Percentiles rank a stretch among this genome's conserved stretches.
phyloP scores from a whole-genome alignment of 2,888 invertebrate species.

The Dione vanillae region DNA sequence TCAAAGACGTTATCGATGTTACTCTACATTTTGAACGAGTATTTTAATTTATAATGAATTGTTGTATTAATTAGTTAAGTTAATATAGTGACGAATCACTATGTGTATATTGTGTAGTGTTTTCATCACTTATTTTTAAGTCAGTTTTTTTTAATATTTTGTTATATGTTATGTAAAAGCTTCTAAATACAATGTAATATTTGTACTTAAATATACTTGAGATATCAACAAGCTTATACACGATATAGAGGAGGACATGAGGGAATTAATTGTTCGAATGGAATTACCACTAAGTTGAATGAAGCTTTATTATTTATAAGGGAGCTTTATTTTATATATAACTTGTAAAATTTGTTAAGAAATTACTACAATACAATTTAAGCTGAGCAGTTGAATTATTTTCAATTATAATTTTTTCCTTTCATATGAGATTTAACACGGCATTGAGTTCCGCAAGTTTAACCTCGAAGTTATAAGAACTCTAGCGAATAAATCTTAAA shows the following conservation, averaged over 20 bases:
- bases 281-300: conserved; percentile 81
- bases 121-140: too few relatives aligned
- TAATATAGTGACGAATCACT: background rate
- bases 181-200: background rate
- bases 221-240: background rate
- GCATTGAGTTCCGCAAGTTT: background rate
- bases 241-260: conserved; percentile 55
- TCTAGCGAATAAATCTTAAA: too few relatives aligned
- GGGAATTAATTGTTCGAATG: conserved; percentile 83
- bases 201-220: background rate
- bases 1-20: conserved; percentile 33
- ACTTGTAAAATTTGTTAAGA: too few relatives aligned
- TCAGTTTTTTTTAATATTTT: too few relatives aligned
- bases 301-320: too few relatives aligned
- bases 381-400: background rate
- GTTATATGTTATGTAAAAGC: too few relatives aligned
- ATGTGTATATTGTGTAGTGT: background rate
- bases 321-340: background rate
- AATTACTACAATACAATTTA: background rate
- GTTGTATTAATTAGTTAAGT: background rate
- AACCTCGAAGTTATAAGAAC: too few relatives aligned
- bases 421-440: background rate
- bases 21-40: conserved; percentile 4
- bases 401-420: too few relatives aligned
- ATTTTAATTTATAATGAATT: conserved; percentile 27